A percentile compares a stretch with the other conserved stretches of the same genome.
phyloP scores from a whole-genome alignment of 2,113 vertebrate species.

The Leuciscus idus region DNA sequence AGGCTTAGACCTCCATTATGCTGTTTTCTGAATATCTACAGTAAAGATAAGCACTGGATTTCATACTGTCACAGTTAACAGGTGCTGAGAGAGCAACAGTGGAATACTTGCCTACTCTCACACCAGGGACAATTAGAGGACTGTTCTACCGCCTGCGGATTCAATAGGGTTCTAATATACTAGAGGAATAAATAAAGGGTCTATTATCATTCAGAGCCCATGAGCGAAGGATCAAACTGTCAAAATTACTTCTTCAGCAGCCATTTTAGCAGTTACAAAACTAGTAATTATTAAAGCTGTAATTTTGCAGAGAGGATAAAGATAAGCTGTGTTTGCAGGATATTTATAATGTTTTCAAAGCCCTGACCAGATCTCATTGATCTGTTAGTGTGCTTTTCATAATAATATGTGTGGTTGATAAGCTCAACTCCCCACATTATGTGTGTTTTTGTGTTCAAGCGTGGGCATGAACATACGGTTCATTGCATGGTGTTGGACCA shows the following conservation, averaged over 20 bases:
- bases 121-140: conserved; percentile 64
- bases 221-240: conserved; percentile 4
- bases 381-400: not conserved
- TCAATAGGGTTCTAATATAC: conserved; percentile 62
- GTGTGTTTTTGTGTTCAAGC: not conserved
- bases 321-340: not conserved
- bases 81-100: conserved; percentile 43
- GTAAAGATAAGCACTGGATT: not conserved
- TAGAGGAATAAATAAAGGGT: conserved; percentile 44
- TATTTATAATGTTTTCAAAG: not conserved
- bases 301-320: not conserved
- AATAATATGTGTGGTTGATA: not conserved
- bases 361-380: not conserved
- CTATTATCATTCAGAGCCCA: not conserved
- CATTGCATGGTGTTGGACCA: not conserved
- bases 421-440: not conserved
- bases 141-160: conserved; percentile 43
- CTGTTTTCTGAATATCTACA: not conserved
- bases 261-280: conserved; percentile 19
- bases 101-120: conserved; percentile 54
- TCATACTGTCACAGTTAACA: conserved; percentile 45
- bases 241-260: not conserved
- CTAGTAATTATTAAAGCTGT: conserved; percentile 10
- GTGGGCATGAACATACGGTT: not conserved
- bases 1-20: not conserved